Evolutionary conservation across 2,113 vertebrate genomes (phyloP).

Genomic region (western clawed frog (Xenopus tropicalis)): DNA sequence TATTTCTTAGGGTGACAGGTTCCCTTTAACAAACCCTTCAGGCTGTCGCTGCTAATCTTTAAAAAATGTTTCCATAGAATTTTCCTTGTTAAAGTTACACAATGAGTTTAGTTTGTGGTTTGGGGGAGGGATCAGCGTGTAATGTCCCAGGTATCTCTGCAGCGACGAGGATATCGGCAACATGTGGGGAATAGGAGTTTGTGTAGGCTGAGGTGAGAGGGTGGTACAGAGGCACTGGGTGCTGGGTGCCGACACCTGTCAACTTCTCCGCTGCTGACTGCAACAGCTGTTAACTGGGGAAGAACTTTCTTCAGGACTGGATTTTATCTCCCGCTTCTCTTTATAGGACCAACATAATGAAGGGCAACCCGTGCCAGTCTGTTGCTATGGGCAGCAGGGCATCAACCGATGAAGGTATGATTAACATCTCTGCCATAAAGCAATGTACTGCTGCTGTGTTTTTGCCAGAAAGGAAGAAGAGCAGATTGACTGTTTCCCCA

Average conservation of each 20-base stretch:
- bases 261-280: neutral
- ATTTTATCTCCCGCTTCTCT: neutral
- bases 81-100: neutral
- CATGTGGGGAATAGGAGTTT: neutral
- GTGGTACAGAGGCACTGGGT: too few relatives aligned
- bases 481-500: too few relatives aligned
- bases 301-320: neutral
- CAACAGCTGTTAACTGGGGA: neutral
- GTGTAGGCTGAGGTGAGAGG: neutral
- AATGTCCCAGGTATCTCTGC: neutral
- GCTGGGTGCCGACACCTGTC: too few relatives aligned
- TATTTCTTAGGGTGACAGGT: too few relatives aligned
- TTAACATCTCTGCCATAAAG: too few relatives aligned
- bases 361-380: neutral
- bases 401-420: slow-evolving; percentile 27
- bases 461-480: too few relatives aligned
- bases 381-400: slow-evolving; percentile 15
- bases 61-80: neutral
- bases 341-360: neutral
- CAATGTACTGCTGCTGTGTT: too few relatives aligned
- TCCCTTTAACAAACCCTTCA: too few relatives aligned
- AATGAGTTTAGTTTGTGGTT: slow-evolving; percentile 4
- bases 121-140: slow-evolving; percentile 25
- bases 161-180: neutral
- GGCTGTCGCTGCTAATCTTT: slow-evolving; percentile 4